Evolutionary conservation across 2,888 invertebrate species (phyloP).

Genomic region (Thera britannica): DNA sequence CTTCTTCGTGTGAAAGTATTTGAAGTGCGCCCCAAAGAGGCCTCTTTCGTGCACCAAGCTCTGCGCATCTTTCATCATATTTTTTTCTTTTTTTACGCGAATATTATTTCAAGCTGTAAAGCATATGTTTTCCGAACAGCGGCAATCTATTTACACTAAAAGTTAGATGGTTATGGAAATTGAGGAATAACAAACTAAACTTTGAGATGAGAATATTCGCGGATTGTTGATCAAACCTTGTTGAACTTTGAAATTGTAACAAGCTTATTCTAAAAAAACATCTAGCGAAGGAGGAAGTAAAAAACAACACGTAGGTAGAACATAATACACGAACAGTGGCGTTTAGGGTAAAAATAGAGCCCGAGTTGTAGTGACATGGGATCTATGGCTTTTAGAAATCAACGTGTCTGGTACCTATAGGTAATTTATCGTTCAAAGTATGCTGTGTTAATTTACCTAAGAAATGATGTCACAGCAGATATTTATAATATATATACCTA

Average conservation of each 20-base stretch:
- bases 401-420: too few species aligned
- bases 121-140: constrained; percentile 22
- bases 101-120: background rate
- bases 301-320: too few species aligned
- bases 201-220: constrained; percentile 16
- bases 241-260: constrained; percentile 17
- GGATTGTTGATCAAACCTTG: constrained; percentile 23
- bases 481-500: background rate
- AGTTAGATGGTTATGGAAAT: constrained; percentile 39
- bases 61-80: too few species aligned
- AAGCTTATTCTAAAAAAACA: constrained; percentile 10
- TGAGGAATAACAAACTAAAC: constrained; percentile 38
- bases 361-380: too few species aligned
- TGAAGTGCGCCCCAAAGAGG: too few species aligned
- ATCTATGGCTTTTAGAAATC: too few species aligned
- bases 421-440: too few species aligned
- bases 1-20: too few species aligned
- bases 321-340: too few species aligned
- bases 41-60: too few species aligned
- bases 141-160: constrained; percentile 39
- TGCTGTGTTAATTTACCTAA: background rate
- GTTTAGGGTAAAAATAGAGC: too few species aligned
- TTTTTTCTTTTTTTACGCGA: too few species aligned
- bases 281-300: background rate
- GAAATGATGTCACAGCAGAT: background rate